A percentile compares a stretch with the other conserved stretches of the same genome.
These are phyloP conservation scores for Xerus inauris DNA, from an alignment of 2,113 vertebrate genomes.

Conservation along the genomic window DNA sequence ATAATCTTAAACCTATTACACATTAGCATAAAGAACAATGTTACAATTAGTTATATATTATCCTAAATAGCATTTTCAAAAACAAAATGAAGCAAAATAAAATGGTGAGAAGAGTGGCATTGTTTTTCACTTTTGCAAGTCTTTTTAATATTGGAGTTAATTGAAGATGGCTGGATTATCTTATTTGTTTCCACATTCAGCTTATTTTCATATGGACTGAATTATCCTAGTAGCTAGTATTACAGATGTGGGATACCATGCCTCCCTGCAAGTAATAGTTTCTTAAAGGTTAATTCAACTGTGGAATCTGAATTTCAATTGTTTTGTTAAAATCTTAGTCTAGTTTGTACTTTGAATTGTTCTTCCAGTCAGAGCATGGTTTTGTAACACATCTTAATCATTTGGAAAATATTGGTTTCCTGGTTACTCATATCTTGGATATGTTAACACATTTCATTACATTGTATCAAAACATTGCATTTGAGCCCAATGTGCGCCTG, in stretches of 20 bases:
- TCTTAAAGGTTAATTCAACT: conserved; percentile 49
- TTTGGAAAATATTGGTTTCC: conserved; percentile 44
- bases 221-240: too few species aligned
- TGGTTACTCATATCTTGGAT: not conserved
- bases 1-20: not conserved
- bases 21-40: conserved; percentile 41
- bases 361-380: not conserved
- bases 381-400: conserved; percentile 31
- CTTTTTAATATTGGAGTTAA: conserved; percentile 16
- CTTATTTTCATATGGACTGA: not conserved
- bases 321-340: conserved; percentile 37
- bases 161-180: conserved; percentile 25
- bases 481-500: too few species aligned
- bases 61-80: conserved; percentile 35
- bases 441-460: conserved; percentile 39
- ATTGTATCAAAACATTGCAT: not conserved
- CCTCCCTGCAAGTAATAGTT: not conserved
- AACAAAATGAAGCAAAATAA: conserved; percentile 51
- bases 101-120: conserved; percentile 7
- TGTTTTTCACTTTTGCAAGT: conserved; percentile 44
- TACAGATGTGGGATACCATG: too few species aligned
- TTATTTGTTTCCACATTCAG: conserved; percentile 20
- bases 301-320: conserved; percentile 32
- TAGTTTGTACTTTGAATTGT: not conserved
- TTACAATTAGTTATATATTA: conserved; percentile 26